Evolutionary conservation across 2,888 invertebrate genomes (phyloP).

Genomic region (Enchytraeus crypticus): DNA sequence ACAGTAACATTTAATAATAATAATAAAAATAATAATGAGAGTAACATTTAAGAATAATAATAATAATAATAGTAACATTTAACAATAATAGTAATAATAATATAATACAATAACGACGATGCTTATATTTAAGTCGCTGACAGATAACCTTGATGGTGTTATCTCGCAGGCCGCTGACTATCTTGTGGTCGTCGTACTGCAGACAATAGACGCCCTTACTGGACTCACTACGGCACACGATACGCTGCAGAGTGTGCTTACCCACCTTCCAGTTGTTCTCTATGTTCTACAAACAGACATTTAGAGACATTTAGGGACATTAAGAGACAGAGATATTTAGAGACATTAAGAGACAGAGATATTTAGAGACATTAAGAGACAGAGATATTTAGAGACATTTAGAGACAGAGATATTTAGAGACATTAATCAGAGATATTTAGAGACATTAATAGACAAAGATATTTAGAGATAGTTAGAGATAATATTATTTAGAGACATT

Average conservation of each 20-base stretch:
- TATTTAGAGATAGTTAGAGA: too few relatives aligned
- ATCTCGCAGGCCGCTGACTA: constrained; percentile 93
- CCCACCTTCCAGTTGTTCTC: constrained; percentile 98
- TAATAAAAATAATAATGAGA: neutral
- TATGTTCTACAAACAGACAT: constrained; percentile 60
- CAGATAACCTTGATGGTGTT: constrained; percentile 80
- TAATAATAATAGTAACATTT: neutral
- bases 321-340: too few relatives aligned
- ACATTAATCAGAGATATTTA: too few relatives aligned
- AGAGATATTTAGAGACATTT: neutral
- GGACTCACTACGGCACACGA: constrained; percentile 97
- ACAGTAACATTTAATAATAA: too few relatives aligned
- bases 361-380: too few relatives aligned
- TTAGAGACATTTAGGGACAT: neutral
- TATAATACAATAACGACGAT: too few relatives aligned
- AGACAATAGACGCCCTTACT: constrained; percentile 99
- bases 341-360: too few relatives aligned
- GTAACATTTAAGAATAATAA: neutral
- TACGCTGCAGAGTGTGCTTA: constrained; percentile 85
- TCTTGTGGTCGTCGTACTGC: constrained; percentile 98
- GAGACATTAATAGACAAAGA: too few relatives aligned
- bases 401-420: too few relatives aligned
- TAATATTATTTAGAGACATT: too few relatives aligned
- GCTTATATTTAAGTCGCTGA: neutral
- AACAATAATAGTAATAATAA: neutral